Conservation (phyloP, 2,113 vertebrate species). For the Trinectes maculatus region DNA sequence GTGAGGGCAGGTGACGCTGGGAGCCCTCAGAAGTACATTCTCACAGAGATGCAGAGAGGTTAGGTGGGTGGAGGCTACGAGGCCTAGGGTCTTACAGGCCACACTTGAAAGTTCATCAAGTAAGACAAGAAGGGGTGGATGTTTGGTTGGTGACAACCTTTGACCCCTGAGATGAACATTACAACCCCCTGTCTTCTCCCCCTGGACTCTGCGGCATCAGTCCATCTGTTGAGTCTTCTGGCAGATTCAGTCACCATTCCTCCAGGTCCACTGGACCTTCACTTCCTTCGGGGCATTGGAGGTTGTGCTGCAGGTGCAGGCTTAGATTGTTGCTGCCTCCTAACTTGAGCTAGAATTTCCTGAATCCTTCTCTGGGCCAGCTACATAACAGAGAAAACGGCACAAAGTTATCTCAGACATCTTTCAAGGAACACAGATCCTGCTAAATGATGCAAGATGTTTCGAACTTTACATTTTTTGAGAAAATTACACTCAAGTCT, state of each 20-base stretch:
- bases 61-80: constrained; percentile 56
- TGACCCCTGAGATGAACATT: constrained; percentile 73
- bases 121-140: constrained; percentile 59
- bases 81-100: constrained; percentile 41
- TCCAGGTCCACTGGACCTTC: constrained; percentile 66
- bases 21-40: constrained; percentile 92
- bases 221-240: constrained; percentile 60
- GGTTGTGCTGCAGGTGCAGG: constrained; percentile 83
- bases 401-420: too few relatives aligned
- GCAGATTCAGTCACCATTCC: constrained; percentile 66
- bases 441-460: too few relatives aligned
- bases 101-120: constrained; percentile 59
- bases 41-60: constrained; percentile 87
- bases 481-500: too few relatives aligned
- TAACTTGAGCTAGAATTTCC: constrained; percentile 98
- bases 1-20: constrained; percentile 79
- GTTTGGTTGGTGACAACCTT: constrained; percentile 64
- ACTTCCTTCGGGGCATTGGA: constrained; percentile 90
- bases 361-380: constrained; percentile 99
- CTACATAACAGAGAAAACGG: constrained; percentile 66
- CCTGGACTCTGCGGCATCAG: constrained; percentile 63
- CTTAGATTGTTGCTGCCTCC: constrained; percentile 92
- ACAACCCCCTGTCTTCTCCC: constrained; percentile 48
- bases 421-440: too few relatives aligned
- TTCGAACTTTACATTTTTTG: too few relatives aligned